phyloP scores from a whole-genome alignment of 2,113 vertebrate species.

The Eidolon helvum region DNA sequence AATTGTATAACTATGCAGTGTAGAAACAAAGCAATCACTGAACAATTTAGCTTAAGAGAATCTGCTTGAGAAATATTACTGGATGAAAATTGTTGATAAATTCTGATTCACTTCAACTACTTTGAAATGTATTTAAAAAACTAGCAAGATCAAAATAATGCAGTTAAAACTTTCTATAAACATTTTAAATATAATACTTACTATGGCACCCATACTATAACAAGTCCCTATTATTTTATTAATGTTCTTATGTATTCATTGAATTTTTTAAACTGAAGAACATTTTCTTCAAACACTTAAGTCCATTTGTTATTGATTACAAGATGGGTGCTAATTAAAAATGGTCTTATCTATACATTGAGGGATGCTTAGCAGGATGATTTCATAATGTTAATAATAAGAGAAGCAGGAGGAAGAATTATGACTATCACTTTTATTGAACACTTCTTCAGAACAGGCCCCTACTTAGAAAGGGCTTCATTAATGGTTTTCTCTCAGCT shows the following conservation, averaged over 20 bases:
- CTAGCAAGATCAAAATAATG: not conserved
- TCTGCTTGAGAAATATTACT: slow-evolving; percentile 44
- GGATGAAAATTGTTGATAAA: not conserved
- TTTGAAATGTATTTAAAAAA: not conserved
- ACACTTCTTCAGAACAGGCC: not conserved
- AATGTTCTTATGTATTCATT: not conserved
- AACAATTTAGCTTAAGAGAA: slow-evolving; percentile 42
- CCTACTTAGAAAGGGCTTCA: not conserved
- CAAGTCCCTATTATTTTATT: not conserved
- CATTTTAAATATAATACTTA: not conserved
- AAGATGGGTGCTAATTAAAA: not conserved
- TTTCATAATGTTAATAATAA: not conserved
- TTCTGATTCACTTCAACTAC: slow-evolving; percentile 9
- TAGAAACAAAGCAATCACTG: slow-evolving; percentile 42
- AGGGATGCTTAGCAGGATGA: not conserved
- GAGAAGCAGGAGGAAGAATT: not conserved
- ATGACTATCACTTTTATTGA: not conserved
- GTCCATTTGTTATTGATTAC: not conserved
- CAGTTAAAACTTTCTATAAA: not conserved
- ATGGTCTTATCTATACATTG: fast-evolving
- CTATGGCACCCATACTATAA: not conserved
- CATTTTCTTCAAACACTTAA: not conserved
- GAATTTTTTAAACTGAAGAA: not conserved
- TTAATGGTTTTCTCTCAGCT: not conserved
- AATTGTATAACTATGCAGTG: slow-evolving; percentile 22